phyloP scores from a whole-genome alignment of 2,113 vertebrate genomes.

The Candoia aspera region DNA sequence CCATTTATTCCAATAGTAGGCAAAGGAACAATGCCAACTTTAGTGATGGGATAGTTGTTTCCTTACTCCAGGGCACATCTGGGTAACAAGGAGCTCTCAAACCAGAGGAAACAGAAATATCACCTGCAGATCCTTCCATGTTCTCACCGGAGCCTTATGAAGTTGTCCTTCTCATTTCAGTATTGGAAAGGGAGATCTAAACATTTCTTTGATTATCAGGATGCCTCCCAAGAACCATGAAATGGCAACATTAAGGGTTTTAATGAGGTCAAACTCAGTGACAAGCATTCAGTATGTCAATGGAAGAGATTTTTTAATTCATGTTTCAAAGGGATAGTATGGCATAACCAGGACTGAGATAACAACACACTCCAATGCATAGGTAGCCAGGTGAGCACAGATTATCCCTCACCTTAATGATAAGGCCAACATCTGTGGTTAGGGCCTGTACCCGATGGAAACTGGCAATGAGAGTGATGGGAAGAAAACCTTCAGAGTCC shows the following conservation, averaged over 20 bases:
- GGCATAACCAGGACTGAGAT: neutral
- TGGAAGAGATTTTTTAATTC: neutral
- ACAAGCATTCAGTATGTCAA: neutral
- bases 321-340: neutral
- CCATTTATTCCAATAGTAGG: neutral
- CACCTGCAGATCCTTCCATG: neutral
- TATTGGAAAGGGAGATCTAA: neutral
- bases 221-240: neutral
- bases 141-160: neutral
- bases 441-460: conserved; percentile 97
- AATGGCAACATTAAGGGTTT: neutral
- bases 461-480: conserved; percentile 89
- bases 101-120: neutral
- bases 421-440: conserved; percentile 90
- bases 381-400: neutral
- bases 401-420: conserved; percentile 80
- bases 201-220: neutral
- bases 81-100: neutral
- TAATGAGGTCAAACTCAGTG: neutral
- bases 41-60: neutral
- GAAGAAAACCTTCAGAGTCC: conserved; percentile 92
- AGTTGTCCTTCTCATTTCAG: neutral
- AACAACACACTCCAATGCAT: neutral
- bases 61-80: neutral
- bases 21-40: neutral